Percentiles rank a stretch among this genome's conserved stretches.
These are phyloP conservation scores for Euphonia xanthogaster DNA, from an alignment of 2,797 vertebrate genomes.

Conservation along the genomic window DNA sequence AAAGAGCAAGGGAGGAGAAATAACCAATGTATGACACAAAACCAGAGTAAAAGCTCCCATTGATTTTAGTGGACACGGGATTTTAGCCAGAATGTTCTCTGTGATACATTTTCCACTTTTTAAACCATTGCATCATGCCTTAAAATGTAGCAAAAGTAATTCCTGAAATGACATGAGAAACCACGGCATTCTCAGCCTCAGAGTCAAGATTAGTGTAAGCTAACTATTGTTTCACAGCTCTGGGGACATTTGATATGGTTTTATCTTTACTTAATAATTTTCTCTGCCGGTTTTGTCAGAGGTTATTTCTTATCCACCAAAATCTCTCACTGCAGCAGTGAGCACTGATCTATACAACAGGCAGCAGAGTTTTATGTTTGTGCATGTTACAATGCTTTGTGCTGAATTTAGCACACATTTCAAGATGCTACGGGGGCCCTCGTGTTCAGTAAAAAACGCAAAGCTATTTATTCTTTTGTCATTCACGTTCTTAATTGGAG, in stretches of 20 bases:
- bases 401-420: background rate
- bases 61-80: constrained; percentile 26
- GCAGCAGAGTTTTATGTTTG: background rate
- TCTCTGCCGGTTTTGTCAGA: background rate
- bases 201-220: background rate
- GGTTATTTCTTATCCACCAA: background rate
- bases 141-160: constrained; percentile 22
- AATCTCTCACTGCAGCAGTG: background rate
- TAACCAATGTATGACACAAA: background rate
- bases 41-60: background rate
- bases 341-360: background rate
- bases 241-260: background rate
- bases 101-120: background rate
- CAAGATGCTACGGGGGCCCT: background rate
- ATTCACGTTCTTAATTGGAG: background rate
- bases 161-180: constrained; percentile 11
- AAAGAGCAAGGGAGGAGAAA: background rate
- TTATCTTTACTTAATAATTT: background rate
- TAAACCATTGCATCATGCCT: constrained; percentile 21
- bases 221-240: background rate
- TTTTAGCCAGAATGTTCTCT: constrained; percentile 33
- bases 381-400: background rate
- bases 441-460: background rate
- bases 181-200: background rate
- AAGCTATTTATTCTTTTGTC: background rate